Base-by-base conservation (phyloP, 2,797 vertebrate species). In the Eleutherodactylus coqui region DNA sequence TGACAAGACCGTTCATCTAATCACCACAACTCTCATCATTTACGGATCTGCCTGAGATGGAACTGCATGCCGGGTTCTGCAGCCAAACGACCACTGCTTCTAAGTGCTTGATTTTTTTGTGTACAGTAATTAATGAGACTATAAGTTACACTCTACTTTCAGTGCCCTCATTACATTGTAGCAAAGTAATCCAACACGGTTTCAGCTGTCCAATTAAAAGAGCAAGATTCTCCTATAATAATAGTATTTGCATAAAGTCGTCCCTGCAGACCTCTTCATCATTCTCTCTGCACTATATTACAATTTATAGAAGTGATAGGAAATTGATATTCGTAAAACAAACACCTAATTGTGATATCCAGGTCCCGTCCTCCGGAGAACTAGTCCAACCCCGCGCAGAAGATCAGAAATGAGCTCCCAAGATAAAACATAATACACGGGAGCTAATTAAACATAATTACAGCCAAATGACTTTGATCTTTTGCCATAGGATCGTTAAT, bases 391-490 rank as follows among this genome's bases (percentile, higher is more conserved):
- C 70, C 60, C 21, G 2, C 6, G 4, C 27, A 17, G 34, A 85
- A 9, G 45, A 78, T 10, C 6, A 79, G 78, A 11, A 38, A 84
- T 29, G 24, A n/a, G 19, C n/a, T 62, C 53, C 29, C 27, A 17
- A 27, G 69, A 27, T 24, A 32, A 32, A 34, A 45, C 64, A 70
- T 43, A 43, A 49, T 27, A 24, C 49, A 32, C 6, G 17, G 16
- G 47, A 58, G 13, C 60, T 67, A 36, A 85, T 85, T 41, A 69
- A 58, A 32, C 62, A 36, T 19, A 13, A 24, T 43, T 53, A 36
- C 64, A 79, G 51, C 24, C 29, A 2, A n/a, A 29, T 16, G 8
- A 4, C 78, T 75, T 75, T 86, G 78, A 86, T 75, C 55, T 64
- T 43, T 47, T 21, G 64, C 43, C 75, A 58, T 47, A 6, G 47